A percentile compares a stretch with the other conserved stretches of the same genome.
These are phyloP conservation scores for Trimorus sp. DNA, from an alignment of 2,888 invertebrate species.

Conservation along the genomic window DNA sequence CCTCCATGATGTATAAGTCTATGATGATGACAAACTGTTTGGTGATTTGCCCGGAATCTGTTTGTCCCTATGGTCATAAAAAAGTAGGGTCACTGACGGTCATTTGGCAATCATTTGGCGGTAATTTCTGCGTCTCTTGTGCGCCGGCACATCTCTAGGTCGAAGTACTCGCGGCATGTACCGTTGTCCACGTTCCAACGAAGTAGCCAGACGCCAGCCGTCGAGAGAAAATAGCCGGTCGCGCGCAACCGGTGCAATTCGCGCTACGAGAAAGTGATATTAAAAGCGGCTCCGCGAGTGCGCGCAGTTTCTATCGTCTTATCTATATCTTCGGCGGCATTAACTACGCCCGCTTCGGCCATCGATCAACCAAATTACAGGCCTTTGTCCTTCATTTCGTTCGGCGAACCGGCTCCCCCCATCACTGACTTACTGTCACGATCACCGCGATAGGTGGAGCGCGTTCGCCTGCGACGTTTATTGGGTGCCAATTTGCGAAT, in stretches of 20 bases:
- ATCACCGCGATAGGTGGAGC: constrained; percentile 29
- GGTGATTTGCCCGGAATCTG: no score
- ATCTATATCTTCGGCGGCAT: constrained; percentile 38
- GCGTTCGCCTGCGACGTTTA: constrained; percentile 25
- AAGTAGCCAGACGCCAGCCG: constrained; percentile 7
- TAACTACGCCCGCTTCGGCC: constrained; percentile 22
- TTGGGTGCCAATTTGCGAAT: constrained; percentile 29
- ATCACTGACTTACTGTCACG: constrained; percentile 19
- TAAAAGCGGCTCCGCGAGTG: constrained; percentile 12
- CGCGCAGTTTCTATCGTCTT: constrained; percentile 35
- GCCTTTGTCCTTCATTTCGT: constrained; percentile 36
- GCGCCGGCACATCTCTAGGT: not conserved
- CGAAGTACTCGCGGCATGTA: constrained; percentile 7
- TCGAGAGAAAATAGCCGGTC: constrained; percentile 30
- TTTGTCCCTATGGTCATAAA: no score
- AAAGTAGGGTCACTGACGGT: no score
- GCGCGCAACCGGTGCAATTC: constrained; percentile 40
- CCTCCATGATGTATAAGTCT: no score
- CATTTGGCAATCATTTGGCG: no score
- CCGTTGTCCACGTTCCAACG: constrained; percentile 18
- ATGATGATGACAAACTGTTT: no score
- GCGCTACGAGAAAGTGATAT: constrained; percentile 50
- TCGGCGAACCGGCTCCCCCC: constrained; percentile 30
- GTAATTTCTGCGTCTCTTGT: no score
- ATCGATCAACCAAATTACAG: constrained; percentile 41